A percentile compares a stretch with the other conserved stretches of the same genome.
phyloP scores from a whole-genome alignment of 2,113 vertebrate genomes.

The Tachysurus vachellii region DNA sequence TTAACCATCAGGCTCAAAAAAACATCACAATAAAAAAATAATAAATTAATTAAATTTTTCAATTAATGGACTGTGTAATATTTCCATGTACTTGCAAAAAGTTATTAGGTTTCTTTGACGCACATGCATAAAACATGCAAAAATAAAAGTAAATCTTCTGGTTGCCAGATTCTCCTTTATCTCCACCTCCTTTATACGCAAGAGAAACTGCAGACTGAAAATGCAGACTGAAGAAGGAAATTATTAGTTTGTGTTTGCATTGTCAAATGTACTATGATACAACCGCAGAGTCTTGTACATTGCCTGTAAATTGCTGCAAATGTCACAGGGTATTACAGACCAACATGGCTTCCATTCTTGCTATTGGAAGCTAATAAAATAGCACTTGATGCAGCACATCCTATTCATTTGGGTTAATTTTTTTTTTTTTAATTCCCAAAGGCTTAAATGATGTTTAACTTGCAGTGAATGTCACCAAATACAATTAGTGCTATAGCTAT shows the following conservation, averaged over 20 bases:
- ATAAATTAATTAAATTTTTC: not conserved
- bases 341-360: no score
- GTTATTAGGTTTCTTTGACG: not conserved
- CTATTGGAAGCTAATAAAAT: no score
- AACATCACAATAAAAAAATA: not conserved
- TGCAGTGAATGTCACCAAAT: no score
- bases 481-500: no score
- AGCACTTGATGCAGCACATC: no score
- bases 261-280: not conserved
- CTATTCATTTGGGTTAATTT: no score
- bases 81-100: not conserved
- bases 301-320: not conserved
- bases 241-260: not conserved
- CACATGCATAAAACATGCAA: not conserved
- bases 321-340: no score
- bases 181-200: not conserved
- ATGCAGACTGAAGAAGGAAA: not conserved
- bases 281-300: not conserved
- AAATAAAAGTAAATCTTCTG: not conserved
- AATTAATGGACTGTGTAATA: not conserved
- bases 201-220: not conserved
- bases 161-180: not conserved
- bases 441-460: no score
- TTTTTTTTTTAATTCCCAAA: no score
- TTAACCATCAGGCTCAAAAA: not conserved